A percentile compares a stretch with the other conserved stretches of the same genome.
Conservation (phyloP, 2,113 vertebrate genomes). For the Ptilonorhynchus violaceus region DNA sequence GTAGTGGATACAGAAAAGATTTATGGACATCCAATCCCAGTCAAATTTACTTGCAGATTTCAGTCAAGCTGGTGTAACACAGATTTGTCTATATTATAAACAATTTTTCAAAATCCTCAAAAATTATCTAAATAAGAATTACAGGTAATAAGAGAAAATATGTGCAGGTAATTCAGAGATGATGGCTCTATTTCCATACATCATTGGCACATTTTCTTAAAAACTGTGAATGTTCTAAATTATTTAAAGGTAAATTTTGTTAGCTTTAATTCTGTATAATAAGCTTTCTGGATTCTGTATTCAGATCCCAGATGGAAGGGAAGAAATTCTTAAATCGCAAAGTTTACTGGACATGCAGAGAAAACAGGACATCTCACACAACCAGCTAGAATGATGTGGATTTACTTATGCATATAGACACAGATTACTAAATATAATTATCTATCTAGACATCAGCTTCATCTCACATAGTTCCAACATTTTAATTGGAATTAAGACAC, state of each 20-base stretch:
- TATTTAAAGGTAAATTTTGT: neutral
- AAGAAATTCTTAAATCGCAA: neutral
- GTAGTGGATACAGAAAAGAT: neutral
- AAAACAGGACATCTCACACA: neutral
- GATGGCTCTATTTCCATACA: fast-evolving
- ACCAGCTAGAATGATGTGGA: neutral
- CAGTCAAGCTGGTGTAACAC: neutral
- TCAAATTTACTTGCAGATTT: neutral
- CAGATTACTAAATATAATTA: neutral
- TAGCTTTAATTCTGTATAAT: neutral
- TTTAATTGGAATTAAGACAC: conserved; percentile 60
- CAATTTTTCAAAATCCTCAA: neutral
- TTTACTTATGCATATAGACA: neutral
- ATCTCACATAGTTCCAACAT: conserved; percentile 27
- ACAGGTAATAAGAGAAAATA: neutral
- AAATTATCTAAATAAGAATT: neutral
- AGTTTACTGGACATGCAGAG: neutral
- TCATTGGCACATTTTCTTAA: neutral
- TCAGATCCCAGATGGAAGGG: neutral
- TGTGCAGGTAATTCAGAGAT: neutral
- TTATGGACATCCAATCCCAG: neutral
- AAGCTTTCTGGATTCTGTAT: neutral
- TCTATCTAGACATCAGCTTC: neutral
- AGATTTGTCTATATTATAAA: neutral
- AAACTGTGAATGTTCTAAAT: neutral